phyloP scores from a whole-genome alignment of 2,888 invertebrate species.

The Pristionchus mayeri region DNA sequence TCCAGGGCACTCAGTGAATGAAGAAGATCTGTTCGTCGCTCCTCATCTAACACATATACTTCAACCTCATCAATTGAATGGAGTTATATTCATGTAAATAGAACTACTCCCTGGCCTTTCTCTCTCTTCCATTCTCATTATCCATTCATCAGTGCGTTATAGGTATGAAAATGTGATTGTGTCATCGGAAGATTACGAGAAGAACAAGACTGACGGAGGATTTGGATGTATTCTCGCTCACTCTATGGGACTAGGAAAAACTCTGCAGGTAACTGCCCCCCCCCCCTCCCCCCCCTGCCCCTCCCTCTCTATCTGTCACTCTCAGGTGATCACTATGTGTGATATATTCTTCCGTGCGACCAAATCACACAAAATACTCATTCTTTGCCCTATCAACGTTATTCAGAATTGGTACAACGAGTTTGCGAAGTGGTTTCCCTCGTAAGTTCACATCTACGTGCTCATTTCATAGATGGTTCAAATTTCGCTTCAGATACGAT shows the following conservation, averaged over 20 bases:
- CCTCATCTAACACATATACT: slow-evolving; percentile 66
- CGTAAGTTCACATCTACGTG: slow-evolving; percentile 26
- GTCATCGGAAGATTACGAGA: slow-evolving; percentile 89
- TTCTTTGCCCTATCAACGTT: slow-evolving; percentile 98
- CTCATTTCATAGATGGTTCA: background rate
- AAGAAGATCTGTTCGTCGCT: slow-evolving; percentile 67
- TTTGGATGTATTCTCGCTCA: slow-evolving; percentile 96
- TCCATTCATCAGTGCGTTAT: background rate
- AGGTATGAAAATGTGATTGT: slow-evolving; percentile 95
- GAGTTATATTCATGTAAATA: slow-evolving; percentile 72
- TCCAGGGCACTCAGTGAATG: slow-evolving; percentile 57
- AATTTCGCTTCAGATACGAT: slow-evolving; percentile 40
- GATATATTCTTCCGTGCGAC: slow-evolving; percentile 95
- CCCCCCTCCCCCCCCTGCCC: background rate
- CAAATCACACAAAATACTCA: slow-evolving; percentile 88
- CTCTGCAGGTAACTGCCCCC: slow-evolving; percentile 81
- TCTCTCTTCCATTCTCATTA: background rate
- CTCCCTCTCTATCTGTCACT: background rate
- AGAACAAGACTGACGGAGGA: slow-evolving; percentile 87
- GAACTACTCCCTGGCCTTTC: background rate
- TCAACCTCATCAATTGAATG: slow-evolving; percentile 73
- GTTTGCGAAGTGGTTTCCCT: slow-evolving; percentile 96
- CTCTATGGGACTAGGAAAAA: slow-evolving; percentile 99
- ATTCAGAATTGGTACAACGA: slow-evolving; percentile 95
- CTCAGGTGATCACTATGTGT: slow-evolving; percentile 90